Conservation (phyloP, 1,140 invertebrate species). For the Aphelinus certus region DNA sequence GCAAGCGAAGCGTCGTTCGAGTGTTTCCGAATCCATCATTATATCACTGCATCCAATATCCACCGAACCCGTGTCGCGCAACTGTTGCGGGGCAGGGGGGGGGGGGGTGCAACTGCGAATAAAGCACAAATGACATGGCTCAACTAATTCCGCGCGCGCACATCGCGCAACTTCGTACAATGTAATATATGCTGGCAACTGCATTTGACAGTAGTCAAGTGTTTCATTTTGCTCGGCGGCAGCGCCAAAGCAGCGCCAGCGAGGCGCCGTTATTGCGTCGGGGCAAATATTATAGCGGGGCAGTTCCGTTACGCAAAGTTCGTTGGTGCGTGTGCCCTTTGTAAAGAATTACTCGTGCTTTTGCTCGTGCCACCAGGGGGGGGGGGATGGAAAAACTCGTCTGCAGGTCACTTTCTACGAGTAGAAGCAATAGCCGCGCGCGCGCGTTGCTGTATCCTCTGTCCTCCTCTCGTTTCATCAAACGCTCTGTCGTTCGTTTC, state of each 20-base stretch:
- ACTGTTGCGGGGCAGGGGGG: too few relatives aligned
- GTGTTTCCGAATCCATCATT: too few relatives aligned
- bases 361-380: background rate
- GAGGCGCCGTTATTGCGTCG: constrained; percentile 18
- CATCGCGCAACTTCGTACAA: constrained; percentile 17
- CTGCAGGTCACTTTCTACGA: background rate
- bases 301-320: constrained; percentile 9
- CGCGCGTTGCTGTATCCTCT: too few relatives aligned
- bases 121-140: constrained; percentile 16
- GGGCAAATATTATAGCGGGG: background rate
- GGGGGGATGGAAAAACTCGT: background rate
- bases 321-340: constrained; percentile 6
- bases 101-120: constrained; percentile 6
- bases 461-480: background rate
- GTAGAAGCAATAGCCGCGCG: too few relatives aligned
- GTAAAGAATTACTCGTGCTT: constrained; percentile 18
- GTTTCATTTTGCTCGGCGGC: constrained; percentile 16
- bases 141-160: constrained; percentile 20
- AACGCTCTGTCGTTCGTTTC: background rate
- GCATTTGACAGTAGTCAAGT: constrained; percentile 27
- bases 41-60: too few relatives aligned
- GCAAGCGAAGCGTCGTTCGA: too few relatives aligned
- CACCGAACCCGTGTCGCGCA: too few relatives aligned
- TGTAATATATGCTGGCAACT: constrained; percentile 28
- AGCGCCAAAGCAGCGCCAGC: background rate